Evolutionary conservation across 2,888 invertebrate genomes (phyloP), one percentile per base, ranked within the genome.

Genomic region (Priocnemis perturbator): DNA sequence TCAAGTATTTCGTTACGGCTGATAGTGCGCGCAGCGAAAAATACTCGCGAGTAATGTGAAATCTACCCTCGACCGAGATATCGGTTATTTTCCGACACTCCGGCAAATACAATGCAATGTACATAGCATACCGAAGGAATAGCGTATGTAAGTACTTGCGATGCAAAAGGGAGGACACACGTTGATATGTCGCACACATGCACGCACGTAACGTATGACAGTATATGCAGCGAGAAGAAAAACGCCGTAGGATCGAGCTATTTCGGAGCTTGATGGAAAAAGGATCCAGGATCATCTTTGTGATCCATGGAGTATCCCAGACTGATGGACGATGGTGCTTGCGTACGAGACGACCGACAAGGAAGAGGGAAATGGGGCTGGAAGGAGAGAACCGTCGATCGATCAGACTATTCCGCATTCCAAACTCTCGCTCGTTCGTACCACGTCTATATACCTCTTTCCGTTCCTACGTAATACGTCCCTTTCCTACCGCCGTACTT

Each of bases 211-310:
- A n/a, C n/a, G n/a, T n/a, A n/a, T 5, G 26, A 37, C 37, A 3
- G 37, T 37, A 37, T 37, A 37, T 11, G 37, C 7, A 11, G 11
- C 37, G 37, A n/a, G 15, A 26, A n/a, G 26, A 19, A 44, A 47
- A 57, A 52, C 45, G 52, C 1, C 44, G 21, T 55, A 57, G 23
- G 50, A 19, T 11, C 19, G 60, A 19, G 30, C 20, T 30, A 14
- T 58, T 55, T 52, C 50, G 20, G 11, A 20, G 47, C 57, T 53
- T 63, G 67, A 74, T 71, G 70, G 75, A 45, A 75, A 75, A 69
- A 20, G 57, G 69, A 75, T 78, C 65, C 63, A 23, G 71, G 67
- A 73, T 78, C 75, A 69, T 73, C 61, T 67, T 57, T n/a, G 60
- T 62, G 71, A 67, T 71, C 70, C 65, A 69, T 23, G 64, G 58